Percentiles rank a stretch among this genome's conserved stretches.
Conservation (phyloP, 23 tunicate genomes). For the Phallusia fumigata region DNA sequence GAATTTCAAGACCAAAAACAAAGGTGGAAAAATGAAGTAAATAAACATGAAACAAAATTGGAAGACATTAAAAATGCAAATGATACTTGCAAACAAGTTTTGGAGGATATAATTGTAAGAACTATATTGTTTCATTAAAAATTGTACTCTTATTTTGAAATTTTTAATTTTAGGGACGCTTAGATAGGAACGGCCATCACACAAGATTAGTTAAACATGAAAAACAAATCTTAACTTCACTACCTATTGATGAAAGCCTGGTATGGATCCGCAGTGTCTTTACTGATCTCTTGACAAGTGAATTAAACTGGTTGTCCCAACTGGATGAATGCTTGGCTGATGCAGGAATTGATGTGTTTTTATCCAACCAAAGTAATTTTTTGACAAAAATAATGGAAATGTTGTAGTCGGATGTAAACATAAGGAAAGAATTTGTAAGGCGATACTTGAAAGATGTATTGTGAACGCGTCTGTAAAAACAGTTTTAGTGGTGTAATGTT, state of each 20-base stretch:
- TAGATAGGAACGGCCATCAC: background rate
- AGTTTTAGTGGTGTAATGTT: no score
- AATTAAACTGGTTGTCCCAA: constrained; percentile 33
- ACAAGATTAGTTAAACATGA: background rate
- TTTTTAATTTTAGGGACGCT: background rate
- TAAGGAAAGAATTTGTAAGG: no score
- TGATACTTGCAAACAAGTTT: background rate
- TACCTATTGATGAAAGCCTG: background rate
- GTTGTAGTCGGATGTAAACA: no score
- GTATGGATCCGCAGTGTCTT: background rate
- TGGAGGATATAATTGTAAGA: background rate
- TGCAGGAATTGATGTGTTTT: constrained; percentile 53
- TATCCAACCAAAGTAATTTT: constrained; percentile 43
- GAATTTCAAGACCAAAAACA: background rate
- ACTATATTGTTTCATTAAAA: background rate
- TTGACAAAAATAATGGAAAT: background rate
- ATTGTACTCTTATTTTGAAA: background rate
- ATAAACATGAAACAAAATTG: background rate
- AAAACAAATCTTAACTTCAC: background rate
- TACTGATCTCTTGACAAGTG: background rate
- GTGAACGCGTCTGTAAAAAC: no score
- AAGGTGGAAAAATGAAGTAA: background rate
- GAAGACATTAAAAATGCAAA: background rate
- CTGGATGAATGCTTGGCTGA: constrained; percentile 41
- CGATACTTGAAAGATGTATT: no score